These are phyloP conservation scores for Leucopsar rothschildi DNA, from an alignment of 2,113 vertebrate species.

Conservation along the genomic window DNA sequence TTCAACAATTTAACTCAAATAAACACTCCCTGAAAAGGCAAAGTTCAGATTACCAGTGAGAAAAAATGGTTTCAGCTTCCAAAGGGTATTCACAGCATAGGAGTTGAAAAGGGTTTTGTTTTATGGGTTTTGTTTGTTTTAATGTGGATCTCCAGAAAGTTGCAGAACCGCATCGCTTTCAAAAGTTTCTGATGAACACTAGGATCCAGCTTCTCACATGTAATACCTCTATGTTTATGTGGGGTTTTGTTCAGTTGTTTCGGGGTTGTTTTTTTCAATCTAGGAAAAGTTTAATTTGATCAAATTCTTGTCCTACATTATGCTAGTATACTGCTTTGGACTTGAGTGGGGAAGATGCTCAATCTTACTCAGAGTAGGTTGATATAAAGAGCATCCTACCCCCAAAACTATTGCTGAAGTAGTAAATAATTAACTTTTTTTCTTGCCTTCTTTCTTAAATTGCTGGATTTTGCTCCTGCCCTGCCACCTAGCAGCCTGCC, in stretches of 20 bases:
- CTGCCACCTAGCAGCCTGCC: conserved; percentile 16
- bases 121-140: conserved; percentile 12
- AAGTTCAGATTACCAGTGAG: not conserved
- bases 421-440: not conserved
- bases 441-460: not conserved
- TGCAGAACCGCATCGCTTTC: conserved; percentile 28
- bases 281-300: not conserved
- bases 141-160: conserved; percentile 19
- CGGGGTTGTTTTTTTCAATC: not conserved
- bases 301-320: not conserved
- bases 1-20: not conserved
- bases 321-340: not conserved
- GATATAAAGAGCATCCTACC: not conserved
- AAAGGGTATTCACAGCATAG: conserved; percentile 11
- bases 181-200: conserved; percentile 36
- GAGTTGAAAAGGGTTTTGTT: conserved; percentile 25
- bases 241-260: not conserved
- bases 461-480: not conserved
- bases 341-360: not conserved
- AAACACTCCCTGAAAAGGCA: not conserved
- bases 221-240: not conserved
- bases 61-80: conserved; percentile 13
- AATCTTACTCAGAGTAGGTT: not conserved
- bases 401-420: not conserved
- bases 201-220: not conserved